Evolutionary conservation across 2,888 invertebrate species (phyloP).

Genomic region (Helobdella robusta): DNA sequence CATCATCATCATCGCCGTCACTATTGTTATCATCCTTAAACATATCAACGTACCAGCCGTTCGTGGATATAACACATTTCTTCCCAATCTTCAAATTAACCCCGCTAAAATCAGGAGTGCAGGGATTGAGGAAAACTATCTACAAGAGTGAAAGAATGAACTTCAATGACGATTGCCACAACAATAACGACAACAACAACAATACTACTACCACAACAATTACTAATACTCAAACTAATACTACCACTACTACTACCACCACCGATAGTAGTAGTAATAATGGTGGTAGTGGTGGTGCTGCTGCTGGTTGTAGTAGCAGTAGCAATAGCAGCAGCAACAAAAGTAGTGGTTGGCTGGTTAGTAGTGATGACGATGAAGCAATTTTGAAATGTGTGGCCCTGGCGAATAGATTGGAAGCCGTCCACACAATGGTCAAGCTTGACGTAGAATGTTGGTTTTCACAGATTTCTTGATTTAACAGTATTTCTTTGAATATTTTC

Average conservation of each 20-base stretch:
- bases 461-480: not conserved
- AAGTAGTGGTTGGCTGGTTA: slow-evolving; percentile 1
- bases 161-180: too few relatives aligned
- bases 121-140: slow-evolving; percentile 16
- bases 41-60: not conserved
- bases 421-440: slow-evolving; percentile 5
- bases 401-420: not conserved
- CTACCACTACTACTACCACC: too few relatives aligned
- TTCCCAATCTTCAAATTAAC: slow-evolving; percentile 10
- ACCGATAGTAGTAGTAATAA: too few relatives aligned
- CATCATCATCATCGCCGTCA: too few relatives aligned
- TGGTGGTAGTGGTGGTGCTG: too few relatives aligned
- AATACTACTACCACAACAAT: too few relatives aligned
- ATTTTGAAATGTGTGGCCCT: slow-evolving; percentile 10
- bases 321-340: too few relatives aligned
- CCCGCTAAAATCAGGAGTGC: not conserved
- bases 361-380: slow-evolving; percentile 1
- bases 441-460: slow-evolving; percentile 14
- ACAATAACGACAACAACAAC: too few relatives aligned
- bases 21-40: too few relatives aligned
- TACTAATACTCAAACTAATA: too few relatives aligned
- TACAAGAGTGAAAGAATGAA: slow-evolving; percentile 19
- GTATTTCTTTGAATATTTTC: not conserved
- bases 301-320: too few relatives aligned
- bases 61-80: slow-evolving; percentile 15